A percentile compares a stretch with the other conserved stretches of the same genome.
These are phyloP conservation scores for Coregonus clupeaformis DNA, from an alignment of 2,113 vertebrate species.

Conservation along the genomic window DNA sequence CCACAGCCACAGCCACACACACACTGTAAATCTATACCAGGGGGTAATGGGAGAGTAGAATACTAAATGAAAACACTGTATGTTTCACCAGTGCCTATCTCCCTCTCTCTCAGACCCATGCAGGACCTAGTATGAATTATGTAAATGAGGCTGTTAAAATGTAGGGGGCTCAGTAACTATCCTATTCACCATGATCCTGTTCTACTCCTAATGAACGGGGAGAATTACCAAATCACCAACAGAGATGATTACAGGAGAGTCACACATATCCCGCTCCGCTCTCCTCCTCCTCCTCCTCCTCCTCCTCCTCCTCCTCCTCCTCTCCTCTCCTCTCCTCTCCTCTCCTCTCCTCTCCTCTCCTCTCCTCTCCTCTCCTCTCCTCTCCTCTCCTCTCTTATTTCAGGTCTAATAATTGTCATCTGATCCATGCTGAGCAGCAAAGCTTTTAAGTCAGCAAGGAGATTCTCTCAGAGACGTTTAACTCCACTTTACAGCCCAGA, in stretches of 20 bases:
- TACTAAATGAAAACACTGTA: conserved; percentile 22
- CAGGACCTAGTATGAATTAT: conserved; percentile 67
- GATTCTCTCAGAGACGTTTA: conserved; percentile 24
- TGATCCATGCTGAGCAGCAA: conserved; percentile 26
- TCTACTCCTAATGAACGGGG: conserved; percentile 1
- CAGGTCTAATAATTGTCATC: conserved; percentile 36
- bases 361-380: conserved; percentile 6
- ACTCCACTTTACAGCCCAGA: conserved; percentile 33
- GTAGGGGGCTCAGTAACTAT: conserved; percentile 70
- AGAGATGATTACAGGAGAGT: conserved; percentile 36
- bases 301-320: conserved; percentile 16
- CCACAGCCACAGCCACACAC: conserved; percentile 23
- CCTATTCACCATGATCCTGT: background rate
- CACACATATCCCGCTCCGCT: background rate
- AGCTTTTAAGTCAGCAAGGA: conserved; percentile 37
- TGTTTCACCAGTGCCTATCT: conserved; percentile 7
- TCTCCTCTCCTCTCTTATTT: conserved; percentile 33
- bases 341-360: background rate
- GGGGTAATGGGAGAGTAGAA: background rate
- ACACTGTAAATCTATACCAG: conserved; percentile 9
- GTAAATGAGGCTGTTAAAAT: conserved; percentile 68
- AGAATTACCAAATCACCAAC: too few relatives aligned
- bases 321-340: background rate
- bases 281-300: conserved; percentile 1
- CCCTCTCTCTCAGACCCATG: conserved; percentile 24